These are phyloP conservation scores for Grantiella picta DNA, from an alignment of 2,113 vertebrate genomes.

Conservation along the genomic window DNA sequence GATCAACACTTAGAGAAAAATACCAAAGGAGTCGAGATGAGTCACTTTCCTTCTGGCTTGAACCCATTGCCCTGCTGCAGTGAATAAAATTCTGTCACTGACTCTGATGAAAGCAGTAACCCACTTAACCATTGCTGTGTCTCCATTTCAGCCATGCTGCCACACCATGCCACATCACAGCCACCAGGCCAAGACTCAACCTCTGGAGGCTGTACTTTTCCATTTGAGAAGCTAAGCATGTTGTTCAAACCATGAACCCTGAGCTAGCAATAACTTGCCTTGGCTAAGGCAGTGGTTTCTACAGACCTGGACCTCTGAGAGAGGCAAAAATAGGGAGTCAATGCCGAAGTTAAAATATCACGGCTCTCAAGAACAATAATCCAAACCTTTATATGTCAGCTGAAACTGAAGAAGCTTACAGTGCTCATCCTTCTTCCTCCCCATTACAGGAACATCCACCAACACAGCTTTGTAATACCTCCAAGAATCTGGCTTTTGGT, in stretches of 20 bases:
- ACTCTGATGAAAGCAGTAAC: background rate
- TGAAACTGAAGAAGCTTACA: background rate
- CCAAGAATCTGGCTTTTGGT: background rate
- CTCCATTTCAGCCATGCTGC: background rate
- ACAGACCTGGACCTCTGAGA: background rate
- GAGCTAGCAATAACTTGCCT: background rate
- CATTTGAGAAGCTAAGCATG: background rate
- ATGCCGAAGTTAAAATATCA: background rate
- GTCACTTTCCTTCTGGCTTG: background rate
- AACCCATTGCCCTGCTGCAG: background rate
- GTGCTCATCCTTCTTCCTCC: background rate
- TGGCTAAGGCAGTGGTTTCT: background rate
- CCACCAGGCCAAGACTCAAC: background rate
- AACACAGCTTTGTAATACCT: background rate
- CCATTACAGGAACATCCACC: background rate
- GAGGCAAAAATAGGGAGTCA: background rate
- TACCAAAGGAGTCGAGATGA: background rate
- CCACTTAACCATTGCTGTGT: background rate
- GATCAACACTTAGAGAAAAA: background rate
- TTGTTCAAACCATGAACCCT: background rate
- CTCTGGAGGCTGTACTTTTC: background rate
- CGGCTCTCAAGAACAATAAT: background rate
- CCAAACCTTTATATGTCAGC: background rate
- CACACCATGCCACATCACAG: background rate
- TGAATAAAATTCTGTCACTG: background rate